These are phyloP conservation scores for Rotaria sp. DNA, from an alignment of 2,888 invertebrate species.

Conservation along the genomic window DNA sequence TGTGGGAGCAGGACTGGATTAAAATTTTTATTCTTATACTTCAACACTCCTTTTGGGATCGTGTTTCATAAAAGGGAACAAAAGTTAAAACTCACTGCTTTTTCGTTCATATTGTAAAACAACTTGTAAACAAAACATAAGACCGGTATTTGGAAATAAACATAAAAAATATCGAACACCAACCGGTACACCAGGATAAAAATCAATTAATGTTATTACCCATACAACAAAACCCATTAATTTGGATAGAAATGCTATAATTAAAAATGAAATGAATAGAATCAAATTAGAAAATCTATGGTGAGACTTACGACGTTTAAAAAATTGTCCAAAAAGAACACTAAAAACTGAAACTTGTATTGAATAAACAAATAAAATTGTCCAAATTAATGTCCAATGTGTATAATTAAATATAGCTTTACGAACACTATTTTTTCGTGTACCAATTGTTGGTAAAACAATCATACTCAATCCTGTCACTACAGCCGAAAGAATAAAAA, in stretches of 20 bases:
- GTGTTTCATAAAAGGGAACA: not conserved
- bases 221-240: conserved; percentile 34
- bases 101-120: conserved; percentile 37
- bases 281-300: not conserved
- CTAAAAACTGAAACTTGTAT: conserved; percentile 33
- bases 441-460: not conserved
- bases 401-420: not conserved
- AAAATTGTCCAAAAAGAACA: conserved; percentile 36
- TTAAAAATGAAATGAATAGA: not conserved
- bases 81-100: not conserved
- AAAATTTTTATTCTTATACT: too few relatives aligned
- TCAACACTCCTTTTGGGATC: too few relatives aligned
- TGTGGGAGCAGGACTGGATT: too few relatives aligned
- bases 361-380: conserved; percentile 19
- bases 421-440: not conserved
- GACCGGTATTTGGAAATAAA: conserved; percentile 35
- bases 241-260: conserved; percentile 35
- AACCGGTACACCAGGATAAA: conserved; percentile 34
- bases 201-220: conserved; percentile 37
- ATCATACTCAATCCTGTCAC: not conserved
- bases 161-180: conserved; percentile 33
- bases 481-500: not conserved
- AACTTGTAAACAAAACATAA: conserved; percentile 35
- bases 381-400: conserved; percentile 14
- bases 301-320: conserved; percentile 27